Base-by-base conservation (phyloP, 2,797 vertebrate species). In the Sebastes melanostomus region DNA sequence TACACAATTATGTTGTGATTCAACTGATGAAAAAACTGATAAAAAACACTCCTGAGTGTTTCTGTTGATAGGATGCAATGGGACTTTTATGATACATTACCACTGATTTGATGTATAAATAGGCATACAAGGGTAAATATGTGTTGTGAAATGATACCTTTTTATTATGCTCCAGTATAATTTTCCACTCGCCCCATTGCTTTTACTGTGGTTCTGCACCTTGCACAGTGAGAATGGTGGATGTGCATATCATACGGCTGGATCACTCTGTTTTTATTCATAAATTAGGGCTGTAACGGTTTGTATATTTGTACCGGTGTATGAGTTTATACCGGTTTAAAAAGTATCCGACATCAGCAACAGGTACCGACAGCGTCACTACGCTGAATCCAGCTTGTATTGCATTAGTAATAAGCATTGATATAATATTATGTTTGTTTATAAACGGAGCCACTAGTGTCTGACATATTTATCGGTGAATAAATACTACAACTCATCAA, bases 41-140 rank as follows among this genome's bases (percentile, higher is more conserved):
- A 30, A 61, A 34, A 60, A 72, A 67, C 56, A 12, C 58, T 68
- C 25, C 29, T 6, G 20, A 50, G 54, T 62, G 56, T 73, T 66
- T 86, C 16, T 59, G 61, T 66, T 60, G 46, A 81, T 20, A 24
- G 27, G 29, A 62, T 66, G 61, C 25, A 20, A 34, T 12, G n/a
- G 56, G 25, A 72, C 73, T 29, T 72, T 56, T 65, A 65, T 61
- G 55, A 72, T 24, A 36, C 46, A 32, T 55, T 32, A 14, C 46
- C 42, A 56, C n/a, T 65, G 55, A 66, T 75, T 16, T 71, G 54
- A 69, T 6, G 8, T 76, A 66, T 61, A 73, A 88, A 80, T 68
- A 63, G 11, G 56, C 62, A 66, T 71, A 25, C 36, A 66, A 76
- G 59, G 59, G 18, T 77, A 56, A 80, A 72, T 79, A 36, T 22